Conservation (phyloP, 2,888 invertebrate genomes). For the Teleogryllus oceanicus region DNA sequence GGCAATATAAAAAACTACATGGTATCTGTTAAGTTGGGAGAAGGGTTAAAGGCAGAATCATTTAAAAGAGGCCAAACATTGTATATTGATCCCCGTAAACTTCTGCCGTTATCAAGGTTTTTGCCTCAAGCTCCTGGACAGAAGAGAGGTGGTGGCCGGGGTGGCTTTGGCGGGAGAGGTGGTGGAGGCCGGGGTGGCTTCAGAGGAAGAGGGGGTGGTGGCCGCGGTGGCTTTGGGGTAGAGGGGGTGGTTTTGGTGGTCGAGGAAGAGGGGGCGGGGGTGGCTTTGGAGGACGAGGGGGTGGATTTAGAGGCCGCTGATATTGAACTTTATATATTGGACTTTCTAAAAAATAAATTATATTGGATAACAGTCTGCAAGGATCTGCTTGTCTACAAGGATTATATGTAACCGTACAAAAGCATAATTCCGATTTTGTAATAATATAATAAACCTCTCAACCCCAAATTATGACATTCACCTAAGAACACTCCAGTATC, state of each 20-base stretch:
- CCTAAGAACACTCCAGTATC: too few species aligned
- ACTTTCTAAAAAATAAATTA: background rate
- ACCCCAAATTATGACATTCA: too few species aligned
- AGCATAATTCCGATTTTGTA: too few species aligned
- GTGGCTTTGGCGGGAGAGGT: conserved; percentile 41
- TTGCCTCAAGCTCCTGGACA: conserved; percentile 64
- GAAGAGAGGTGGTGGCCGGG: conserved; percentile 57
- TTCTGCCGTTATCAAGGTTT: conserved; percentile 85
- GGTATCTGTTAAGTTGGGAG: conserved; percentile 91
- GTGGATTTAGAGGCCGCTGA: conserved; percentile 36
- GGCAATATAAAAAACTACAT: conserved; percentile 92
- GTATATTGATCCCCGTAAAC: conserved; percentile 90
- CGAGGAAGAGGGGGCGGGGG: conserved; percentile 40
- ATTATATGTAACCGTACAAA: background rate
- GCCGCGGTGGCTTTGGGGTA: conserved; percentile 39
- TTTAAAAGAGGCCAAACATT: conserved; percentile 81
- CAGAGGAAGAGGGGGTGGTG: conserved; percentile 43
- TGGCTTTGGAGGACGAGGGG: conserved; percentile 42
- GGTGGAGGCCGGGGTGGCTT: conserved; percentile 41
- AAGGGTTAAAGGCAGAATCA: conserved; percentile 86
- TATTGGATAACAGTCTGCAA: background rate
- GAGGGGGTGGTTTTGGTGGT: conserved; percentile 34
- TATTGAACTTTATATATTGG: background rate
- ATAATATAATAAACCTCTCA: background rate
- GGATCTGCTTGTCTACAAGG: background rate